Evolutionary conservation across 2,113 vertebrate genomes (phyloP).

Genomic region (Australoheros scitulus): DNA sequence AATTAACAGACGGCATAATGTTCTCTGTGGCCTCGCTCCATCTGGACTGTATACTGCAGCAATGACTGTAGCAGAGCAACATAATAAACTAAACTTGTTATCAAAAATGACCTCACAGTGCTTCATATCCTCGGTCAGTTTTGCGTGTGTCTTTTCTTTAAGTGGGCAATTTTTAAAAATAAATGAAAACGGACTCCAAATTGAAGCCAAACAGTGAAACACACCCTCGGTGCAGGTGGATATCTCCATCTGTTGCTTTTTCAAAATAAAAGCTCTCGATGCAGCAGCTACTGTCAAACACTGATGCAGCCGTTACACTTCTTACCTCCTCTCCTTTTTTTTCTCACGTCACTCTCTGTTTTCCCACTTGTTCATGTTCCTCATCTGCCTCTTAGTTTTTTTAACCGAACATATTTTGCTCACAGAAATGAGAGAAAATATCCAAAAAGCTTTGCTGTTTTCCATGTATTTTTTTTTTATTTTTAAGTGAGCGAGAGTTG

Average conservation of each 20-base stretch:
- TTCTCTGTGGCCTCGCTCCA: conserved; percentile 4
- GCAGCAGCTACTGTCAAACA: neutral
- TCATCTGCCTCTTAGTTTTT: neutral
- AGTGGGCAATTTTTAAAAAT: neutral
- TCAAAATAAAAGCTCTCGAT: neutral
- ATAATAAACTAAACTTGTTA: neutral
- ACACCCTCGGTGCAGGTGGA: neutral
- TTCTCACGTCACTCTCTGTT: neutral
- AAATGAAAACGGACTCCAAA: neutral
- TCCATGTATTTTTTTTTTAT: neutral
- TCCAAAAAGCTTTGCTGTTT: neutral
- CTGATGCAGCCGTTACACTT: neutral
- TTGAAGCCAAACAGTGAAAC: neutral
- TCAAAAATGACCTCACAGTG: neutral
- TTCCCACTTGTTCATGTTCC: neutral
- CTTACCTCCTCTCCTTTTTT: neutral
- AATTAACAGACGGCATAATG: neutral
- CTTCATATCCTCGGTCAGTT: neutral
- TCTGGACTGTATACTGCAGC: neutral
- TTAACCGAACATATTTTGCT: neutral
- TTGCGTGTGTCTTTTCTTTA: conserved; percentile 1
- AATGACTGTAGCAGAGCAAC: neutral
- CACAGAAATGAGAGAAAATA: neutral
- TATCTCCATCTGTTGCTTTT: accelerated
- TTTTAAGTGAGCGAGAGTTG: neutral